Conservation (phyloP, 2,797 vertebrate genomes). For the Ctenopoma multispine region DNA sequence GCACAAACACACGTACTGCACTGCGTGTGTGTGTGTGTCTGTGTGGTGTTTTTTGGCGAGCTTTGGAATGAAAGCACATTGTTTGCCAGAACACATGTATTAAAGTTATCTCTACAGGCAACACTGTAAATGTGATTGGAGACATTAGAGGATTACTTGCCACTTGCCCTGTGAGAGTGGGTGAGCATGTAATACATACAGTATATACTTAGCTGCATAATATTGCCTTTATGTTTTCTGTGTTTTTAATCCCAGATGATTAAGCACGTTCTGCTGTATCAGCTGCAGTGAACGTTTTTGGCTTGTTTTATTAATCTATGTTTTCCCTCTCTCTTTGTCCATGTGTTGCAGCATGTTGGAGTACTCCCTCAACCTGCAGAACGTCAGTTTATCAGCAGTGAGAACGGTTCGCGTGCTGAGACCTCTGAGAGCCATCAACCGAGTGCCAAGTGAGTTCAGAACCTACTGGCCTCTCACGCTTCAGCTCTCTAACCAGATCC, state of each 20-base stretch:
- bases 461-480: slow-evolving; percentile 9
- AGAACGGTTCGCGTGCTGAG: slow-evolving; percentile 96
- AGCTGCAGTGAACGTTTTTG: slow-evolving; percentile 9
- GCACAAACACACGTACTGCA: slow-evolving; percentile 32
- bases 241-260: slow-evolving; percentile 50
- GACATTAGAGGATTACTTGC: slow-evolving; percentile 64
- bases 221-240: slow-evolving; percentile 29
- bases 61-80: slow-evolving; percentile 40
- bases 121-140: slow-evolving; percentile 43
- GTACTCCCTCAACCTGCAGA: slow-evolving; percentile 98
- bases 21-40: slow-evolving; percentile 14
- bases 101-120: slow-evolving; percentile 42
- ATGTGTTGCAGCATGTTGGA: slow-evolving; percentile 93
- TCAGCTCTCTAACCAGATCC: slow-evolving; percentile 16
- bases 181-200: slow-evolving; percentile 45
- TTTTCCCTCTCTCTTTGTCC: slow-evolving; percentile 30
- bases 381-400: slow-evolving; percentile 96
- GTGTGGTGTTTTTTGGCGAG: slow-evolving; percentile 25
- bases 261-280: not conserved
- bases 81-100: slow-evolving; percentile 59
- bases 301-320: slow-evolving; percentile 18
- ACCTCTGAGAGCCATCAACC: slow-evolving; percentile 97
- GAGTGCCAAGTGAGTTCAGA: slow-evolving; percentile 95
- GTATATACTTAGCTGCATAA: slow-evolving; percentile 50
- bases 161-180: slow-evolving; percentile 15